phyloP scores from a whole-genome alignment of 2,113 vertebrate species.

The Poecile atricapillus region DNA sequence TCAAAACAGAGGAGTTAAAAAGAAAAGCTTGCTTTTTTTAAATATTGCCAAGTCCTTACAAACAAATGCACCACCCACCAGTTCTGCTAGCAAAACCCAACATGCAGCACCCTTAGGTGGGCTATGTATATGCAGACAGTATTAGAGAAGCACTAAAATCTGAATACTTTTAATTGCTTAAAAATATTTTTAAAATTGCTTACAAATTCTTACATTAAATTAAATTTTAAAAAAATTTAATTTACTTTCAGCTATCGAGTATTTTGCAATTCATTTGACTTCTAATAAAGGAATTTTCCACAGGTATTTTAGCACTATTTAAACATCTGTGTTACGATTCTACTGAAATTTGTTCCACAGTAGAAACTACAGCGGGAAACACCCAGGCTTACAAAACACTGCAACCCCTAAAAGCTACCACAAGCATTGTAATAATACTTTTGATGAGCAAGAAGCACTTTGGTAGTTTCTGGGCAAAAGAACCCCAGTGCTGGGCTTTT shows the following conservation, averaged over 20 bases:
- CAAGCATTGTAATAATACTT: not conserved
- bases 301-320: not conserved
- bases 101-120: not conserved
- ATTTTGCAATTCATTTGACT: not conserved
- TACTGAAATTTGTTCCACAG: not conserved
- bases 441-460: not conserved
- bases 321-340: not conserved
- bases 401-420: not conserved
- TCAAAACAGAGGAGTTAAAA: not conserved
- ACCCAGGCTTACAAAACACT: not conserved
- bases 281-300: not conserved
- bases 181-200: no score
- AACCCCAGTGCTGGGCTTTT: accelerated
- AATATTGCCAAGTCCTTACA: not conserved
- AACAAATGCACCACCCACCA: accelerated
- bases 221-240: no score
- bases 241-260: not conserved
- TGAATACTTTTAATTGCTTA: not conserved
- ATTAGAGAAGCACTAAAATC: not conserved
- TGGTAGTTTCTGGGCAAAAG: not conserved
- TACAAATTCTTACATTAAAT: no score
- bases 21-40: not conserved
- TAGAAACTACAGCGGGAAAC: not conserved
- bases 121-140: not conserved
- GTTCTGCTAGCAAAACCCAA: not conserved